Evolutionary conservation across 1,140 invertebrate species (phyloP), one percentile per base, ranked within the genome.

Genomic region (Bombus pascuorum): DNA sequence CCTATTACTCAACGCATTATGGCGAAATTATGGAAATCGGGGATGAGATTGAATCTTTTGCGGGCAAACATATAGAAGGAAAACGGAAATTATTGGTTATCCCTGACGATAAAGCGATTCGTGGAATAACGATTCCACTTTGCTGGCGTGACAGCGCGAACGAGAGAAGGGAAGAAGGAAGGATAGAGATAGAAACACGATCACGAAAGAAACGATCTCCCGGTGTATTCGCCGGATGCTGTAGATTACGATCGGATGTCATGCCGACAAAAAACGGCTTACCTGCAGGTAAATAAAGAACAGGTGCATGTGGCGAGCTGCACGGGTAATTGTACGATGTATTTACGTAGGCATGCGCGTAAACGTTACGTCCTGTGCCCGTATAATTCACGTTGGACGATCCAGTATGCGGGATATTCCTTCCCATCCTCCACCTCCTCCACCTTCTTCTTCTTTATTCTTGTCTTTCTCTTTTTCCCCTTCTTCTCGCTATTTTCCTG

Each of bases 261-360:
- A 28, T 37, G 79, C 2, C 5, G 34, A 66, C 13, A 42, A 86
- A 89, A 84, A 88, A 77, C 78, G 82, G 25, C 68, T 81, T 81
- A 79, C 77, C 72, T 59, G 66, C 78, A 42, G 80, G 86, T 89
- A 89, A 89, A 86, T 89, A 89, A 88, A 78, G 88, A 89, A 77
- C 87, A 89, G 88, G 83, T 89, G 87, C 87, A 70, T 39, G 68
- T 28, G 34, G 42, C 44, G 62, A 71, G 82, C 18, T 73, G 53
- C 47, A 28, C 59, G 9, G 53, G 62, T 89, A 89, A 89, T 89
- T 87, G 86, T 83, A 74, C 81, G 47, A 66, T 57, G 84, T 81
- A 86, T 89, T 89, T 86, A 89, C 70, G 83, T 66, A 80, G 84
- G 75, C 57, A 86, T 74, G 83, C 68, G 59, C 57, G 76, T 81